phyloP scores from a whole-genome alignment of 2,797 vertebrate genomes.

The Falco cherrug region DNA sequence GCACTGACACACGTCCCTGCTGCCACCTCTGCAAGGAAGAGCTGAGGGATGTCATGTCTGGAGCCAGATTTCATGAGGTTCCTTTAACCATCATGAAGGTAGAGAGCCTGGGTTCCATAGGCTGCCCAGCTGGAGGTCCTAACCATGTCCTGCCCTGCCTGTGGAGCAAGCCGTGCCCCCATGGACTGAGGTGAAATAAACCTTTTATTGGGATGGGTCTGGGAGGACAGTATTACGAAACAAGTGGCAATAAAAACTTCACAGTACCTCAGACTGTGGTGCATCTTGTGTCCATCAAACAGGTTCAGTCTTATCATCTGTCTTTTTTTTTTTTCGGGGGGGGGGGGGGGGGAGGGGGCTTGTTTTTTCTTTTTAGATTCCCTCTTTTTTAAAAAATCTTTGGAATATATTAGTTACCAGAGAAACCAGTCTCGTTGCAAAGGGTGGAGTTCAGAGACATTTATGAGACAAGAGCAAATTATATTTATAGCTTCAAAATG shows the following conservation, averaged over 20 bases:
- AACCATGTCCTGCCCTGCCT: neutral
- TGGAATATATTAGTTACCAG: neutral
- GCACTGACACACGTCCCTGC: neutral
- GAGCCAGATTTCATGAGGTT: neutral
- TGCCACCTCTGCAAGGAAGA: neutral
- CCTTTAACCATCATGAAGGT: neutral
- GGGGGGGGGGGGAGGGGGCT: no score
- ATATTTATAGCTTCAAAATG: slow-evolving; percentile 27
- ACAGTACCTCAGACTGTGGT: neutral
- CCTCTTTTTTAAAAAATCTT: neutral
- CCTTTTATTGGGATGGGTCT: neutral
- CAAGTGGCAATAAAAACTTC: neutral
- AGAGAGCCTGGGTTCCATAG: neutral
- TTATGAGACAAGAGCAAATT: neutral
- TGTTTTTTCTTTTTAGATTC: neutral
- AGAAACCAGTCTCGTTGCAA: neutral
- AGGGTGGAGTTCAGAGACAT: neutral
- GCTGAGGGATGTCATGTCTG: neutral
- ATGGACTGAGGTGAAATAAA: neutral
- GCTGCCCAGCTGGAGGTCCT: neutral
- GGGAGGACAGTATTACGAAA: neutral
- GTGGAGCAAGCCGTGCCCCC: accelerated
- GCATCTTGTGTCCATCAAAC: neutral
- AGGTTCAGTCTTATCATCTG: neutral
- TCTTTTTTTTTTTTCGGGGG: neutral